Evolutionary conservation across 2,888 invertebrate genomes (phyloP).

Genomic region (Desoria tigrina): DNA sequence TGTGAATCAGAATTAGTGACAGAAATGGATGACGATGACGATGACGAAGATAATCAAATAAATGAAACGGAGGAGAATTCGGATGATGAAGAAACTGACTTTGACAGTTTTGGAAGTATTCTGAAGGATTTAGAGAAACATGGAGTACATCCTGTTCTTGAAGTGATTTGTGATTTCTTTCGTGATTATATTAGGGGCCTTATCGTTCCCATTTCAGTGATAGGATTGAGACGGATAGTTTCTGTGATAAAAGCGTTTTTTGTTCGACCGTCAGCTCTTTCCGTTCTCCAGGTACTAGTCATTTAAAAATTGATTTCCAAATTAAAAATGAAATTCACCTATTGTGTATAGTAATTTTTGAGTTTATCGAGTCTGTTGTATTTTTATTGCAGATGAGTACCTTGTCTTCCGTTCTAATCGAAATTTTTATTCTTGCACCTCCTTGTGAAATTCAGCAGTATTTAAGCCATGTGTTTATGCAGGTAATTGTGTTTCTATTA

Average conservation of each 20-base stretch:
- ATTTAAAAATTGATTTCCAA: constrained; percentile 8
- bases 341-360: no score
- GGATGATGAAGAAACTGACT: not conserved
- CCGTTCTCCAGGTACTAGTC: not conserved
- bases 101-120: constrained; percentile 17
- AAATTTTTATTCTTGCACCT: constrained; percentile 28
- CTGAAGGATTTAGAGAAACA: constrained; percentile 22
- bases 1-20: not conserved
- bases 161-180: constrained; percentile 27
- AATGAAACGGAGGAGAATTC: not conserved
- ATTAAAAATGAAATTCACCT: no score
- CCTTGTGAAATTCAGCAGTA: constrained; percentile 26
- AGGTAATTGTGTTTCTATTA: no score
- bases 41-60: not conserved
- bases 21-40: constrained; percentile 5
- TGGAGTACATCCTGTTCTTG: constrained; percentile 21
- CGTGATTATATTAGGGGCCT: constrained; percentile 26
- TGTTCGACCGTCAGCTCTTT: constrained; percentile 8
- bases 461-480: constrained; percentile 28
- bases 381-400: constrained; percentile 25
- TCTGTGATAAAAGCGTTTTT: constrained; percentile 23
- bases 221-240: constrained; percentile 21
- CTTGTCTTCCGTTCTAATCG: constrained; percentile 26
- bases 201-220: not conserved
- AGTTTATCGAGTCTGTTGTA: no score